Base-by-base conservation (phyloP, 2,797 vertebrate species). In the Thunnus albacares region DNA sequence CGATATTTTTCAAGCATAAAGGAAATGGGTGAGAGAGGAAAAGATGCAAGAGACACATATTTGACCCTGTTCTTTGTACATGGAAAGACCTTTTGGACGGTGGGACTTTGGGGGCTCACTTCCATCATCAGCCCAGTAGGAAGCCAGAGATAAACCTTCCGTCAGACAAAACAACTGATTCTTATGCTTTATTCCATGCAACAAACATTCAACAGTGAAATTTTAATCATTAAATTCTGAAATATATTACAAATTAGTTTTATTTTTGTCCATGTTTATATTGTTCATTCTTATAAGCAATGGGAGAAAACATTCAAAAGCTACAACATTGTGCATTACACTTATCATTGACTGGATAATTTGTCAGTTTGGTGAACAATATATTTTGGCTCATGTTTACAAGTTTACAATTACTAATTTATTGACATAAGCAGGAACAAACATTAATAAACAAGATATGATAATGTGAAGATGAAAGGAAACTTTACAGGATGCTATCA, bases 271-370 rank as follows among this genome's bases (percentile, higher is more conserved):
- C 1, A 7, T 24, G 14, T 61, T 47, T 62, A 61, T 60, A 49
- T 59, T 79, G 3, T 4, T 17, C 35, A 57, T 65, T 78, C 17
- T 49, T n/a, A n/a, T 15, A 69, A 59, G 24, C 6, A 55, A 30
- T 17, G 3, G 14, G 28, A 52, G 26, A 62, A 76, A 72, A 26
- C 30, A 45, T 41, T 58, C 15, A 49, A 17, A 49, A 17, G 45
- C 45, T 17, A 17, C 17, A 49, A 49, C 45, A 49, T 49, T 49
- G 18, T 49, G 17, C 26, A 28, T 28, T 57, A 13, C 13, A 15
- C 55, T 26, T 56, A 26, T 26, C 53, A 13, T 0, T 22, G 6
- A 9, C 52, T 56, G 24, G 22, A 56, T 26, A 45, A 45, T 45
- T 13, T 47, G 45, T 47, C 45, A 47, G 15, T 49, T 45, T 49